Base-by-base conservation (phyloP, 2,113 vertebrate genomes). In the Eurystomus gularis region DNA sequence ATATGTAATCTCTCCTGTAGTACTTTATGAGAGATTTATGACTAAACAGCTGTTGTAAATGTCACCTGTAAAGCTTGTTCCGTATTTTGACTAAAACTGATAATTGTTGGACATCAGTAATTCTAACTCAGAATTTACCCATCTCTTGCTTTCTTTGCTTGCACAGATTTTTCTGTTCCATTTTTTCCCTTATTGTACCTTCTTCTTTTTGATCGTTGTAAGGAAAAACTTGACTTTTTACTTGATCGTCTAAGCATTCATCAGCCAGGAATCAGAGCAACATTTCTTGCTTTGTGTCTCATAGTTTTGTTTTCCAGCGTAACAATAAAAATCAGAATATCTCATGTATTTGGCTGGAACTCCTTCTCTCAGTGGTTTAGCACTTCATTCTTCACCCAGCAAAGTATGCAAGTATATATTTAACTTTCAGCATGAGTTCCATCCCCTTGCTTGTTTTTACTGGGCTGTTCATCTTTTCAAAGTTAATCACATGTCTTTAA, bases 351-450 rank as follows among this genome's bases (percentile, higher is more conserved):
- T 93, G 82, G n/a, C 78, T 85, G 40, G 17, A 71, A 31, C 55
- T 71, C n/a, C 26, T 76, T 26, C 33, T 66, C 17, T 78, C 25
- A 10, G 68, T 92, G 82, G 87, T 86, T 95, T 71, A 79, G 52
- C 78, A 55, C 70, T 87, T 94, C 57, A 79, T 94, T 95, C 78
- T 65, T 71, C 52, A 87, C 73, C 84, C 33, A 54, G 61, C 21
- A 58, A 87, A 97, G 64, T 87, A 87, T 87, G 77, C 81, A 71
- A 93, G 65, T 75, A 84, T 82, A 18, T 96, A 60, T 89, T 96
- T 93, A 87, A 82, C 29, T 79, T 96, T 16, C 77, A 94, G 42
- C 23, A 46, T 71, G 81, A 37, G 69, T 75, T 89, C 60, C 2
- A 7, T 68, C 62, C 39, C 13, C 28, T 82, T 94, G 52, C 69